Conservation (phyloP, 1,140 invertebrate species). For the Drosophila kikkawai region DNA sequence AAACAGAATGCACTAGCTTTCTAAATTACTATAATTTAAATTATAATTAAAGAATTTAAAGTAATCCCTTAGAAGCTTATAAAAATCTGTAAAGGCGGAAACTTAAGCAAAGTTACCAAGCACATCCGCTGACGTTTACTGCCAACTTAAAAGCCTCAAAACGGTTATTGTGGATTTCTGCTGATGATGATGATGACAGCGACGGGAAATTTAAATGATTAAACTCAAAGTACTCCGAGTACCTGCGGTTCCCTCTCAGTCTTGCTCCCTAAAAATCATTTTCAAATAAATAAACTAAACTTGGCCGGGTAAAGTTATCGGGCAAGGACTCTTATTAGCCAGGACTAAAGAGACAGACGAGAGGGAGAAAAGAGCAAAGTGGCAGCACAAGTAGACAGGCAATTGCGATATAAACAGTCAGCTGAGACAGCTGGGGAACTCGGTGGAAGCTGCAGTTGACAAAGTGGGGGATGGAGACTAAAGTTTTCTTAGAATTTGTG, state of each 20-base stretch:
- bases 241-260: constrained; percentile 50
- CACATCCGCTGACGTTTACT: constrained; percentile 15
- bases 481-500: constrained; percentile 69
- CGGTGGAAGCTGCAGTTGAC: constrained; percentile 57
- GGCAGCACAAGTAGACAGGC: constrained; percentile 49
- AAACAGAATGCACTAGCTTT: no score
- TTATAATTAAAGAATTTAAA: no score
- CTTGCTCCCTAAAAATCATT: constrained; percentile 56
- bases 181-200: constrained; percentile 39
- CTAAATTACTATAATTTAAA: no score
- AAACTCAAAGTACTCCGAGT: constrained; percentile 68
- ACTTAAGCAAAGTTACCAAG: constrained; percentile 10
- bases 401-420: constrained; percentile 75
- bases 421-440: constrained; percentile 41
- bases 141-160: constrained; percentile 21
- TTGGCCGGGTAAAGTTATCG: constrained; percentile 50
- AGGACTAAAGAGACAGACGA: constrained; percentile 6
- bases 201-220: constrained; percentile 67
- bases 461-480: constrained; percentile 61
- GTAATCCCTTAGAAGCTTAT: no score
- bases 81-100: not conserved
- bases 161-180: constrained; percentile 35
- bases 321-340: constrained; percentile 66
- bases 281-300: constrained; percentile 77
- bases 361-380: constrained; percentile 41